Percentiles rank a stretch among this genome's conserved stretches.
Conservation (phyloP, 1,140 invertebrate genomes). For the Papilio polytes region DNA sequence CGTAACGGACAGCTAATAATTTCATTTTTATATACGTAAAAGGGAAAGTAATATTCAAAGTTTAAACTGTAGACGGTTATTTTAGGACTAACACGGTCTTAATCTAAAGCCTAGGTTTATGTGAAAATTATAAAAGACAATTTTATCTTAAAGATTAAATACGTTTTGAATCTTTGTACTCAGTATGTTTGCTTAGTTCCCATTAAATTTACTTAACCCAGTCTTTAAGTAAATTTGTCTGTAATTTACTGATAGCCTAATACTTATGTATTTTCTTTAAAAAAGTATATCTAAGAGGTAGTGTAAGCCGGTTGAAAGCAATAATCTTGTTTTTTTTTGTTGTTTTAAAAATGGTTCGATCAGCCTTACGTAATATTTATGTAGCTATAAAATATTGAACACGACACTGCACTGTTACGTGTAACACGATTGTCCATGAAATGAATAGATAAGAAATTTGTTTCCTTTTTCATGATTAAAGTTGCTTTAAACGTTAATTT, state of each 20-base stretch:
- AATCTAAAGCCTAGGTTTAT: background rate
- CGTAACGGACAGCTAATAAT: slow-evolving; percentile 3
- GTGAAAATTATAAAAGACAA: background rate
- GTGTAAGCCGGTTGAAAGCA: background rate
- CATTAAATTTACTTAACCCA: background rate
- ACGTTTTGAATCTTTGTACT: background rate
- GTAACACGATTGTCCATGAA: background rate
- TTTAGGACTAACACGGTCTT: background rate
- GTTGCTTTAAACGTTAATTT: background rate
- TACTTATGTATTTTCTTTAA: no score
- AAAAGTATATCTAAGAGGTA: no score
- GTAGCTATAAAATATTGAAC: slow-evolving; percentile 2
- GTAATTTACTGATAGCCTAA: background rate
- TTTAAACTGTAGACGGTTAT: background rate
- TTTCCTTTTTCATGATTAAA: background rate
- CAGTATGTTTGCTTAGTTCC: background rate
- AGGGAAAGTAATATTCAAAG: slow-evolving; percentile 12
- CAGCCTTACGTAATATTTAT: background rate
- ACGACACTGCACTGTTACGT: background rate
- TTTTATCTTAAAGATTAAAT: background rate
- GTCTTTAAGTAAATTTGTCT: background rate
- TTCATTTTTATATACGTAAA: background rate
- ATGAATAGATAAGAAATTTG: background rate
- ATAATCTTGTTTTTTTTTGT: no score
- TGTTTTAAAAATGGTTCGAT: background rate